Base-by-base conservation (phyloP, 2,888 invertebrate genomes). In the Drosophila tripunctata region DNA sequence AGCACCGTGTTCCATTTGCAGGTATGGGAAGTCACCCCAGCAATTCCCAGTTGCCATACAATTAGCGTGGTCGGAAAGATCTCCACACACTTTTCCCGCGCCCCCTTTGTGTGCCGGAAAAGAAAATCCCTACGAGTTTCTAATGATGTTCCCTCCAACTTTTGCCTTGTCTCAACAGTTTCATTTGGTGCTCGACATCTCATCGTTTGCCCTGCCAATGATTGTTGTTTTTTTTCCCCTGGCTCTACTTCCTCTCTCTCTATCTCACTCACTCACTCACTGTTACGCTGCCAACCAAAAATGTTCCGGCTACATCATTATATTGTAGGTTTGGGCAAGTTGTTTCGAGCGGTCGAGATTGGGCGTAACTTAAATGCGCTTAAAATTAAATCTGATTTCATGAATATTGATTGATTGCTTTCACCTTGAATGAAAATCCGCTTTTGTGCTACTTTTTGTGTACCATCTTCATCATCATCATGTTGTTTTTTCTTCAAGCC, bases 341-440 rank as follows among this genome's bases (percentile, higher is more conserved):
- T 27, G 8, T 35, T 14, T 22, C 17, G 17, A 36, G 36, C 48
- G 48, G 48, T 38, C 24, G 69, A 14, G 36, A 43, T 51, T 61
- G 67, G 68, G 56, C 63, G 69, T 57, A 78, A 82, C 82, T 84
- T 84, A 84, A 84, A 85, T 84, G 75, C 85, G 84, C 84, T 84
- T 85, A 85, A 84, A 82, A 84, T 85, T 83, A 81, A 84, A 84
- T 84, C 84, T 84, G 85, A 85, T 85, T 85, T 85, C 85, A 85
- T 85, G 85, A 85, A 85, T 85, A 85, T 85, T 85, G 85, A 85
- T 85, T 85, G 85, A 85, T 85, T 85, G 85, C 86, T 85, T 85
- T 85, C 86, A 86, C 85, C 85, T 85, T 86, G 86, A 85, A 85
- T 86, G 75, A 86, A 84, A 86, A 83, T 84, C 85, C 83, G 83